Evolutionary conservation across 1,140 invertebrate genomes (phyloP).

Genomic region (Scylla paramamosain): DNA sequence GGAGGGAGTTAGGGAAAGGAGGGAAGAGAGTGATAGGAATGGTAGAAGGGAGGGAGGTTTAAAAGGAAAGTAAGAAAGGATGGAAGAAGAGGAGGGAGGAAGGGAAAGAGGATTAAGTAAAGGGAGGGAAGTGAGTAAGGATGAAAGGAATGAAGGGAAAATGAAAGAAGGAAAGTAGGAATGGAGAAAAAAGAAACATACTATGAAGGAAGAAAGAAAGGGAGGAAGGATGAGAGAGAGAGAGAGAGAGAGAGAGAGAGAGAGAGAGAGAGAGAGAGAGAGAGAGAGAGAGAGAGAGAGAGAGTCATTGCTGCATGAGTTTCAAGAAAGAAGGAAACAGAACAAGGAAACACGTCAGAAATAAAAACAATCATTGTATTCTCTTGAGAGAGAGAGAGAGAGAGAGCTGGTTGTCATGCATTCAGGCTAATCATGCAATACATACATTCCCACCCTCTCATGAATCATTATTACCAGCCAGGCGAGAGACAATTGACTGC

Average conservation of each 20-base stretch:
- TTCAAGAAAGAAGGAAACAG: no score
- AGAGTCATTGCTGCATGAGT: not conserved
- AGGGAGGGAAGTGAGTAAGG: not conserved
- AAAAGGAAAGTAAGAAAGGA: slow-evolving; percentile 25
- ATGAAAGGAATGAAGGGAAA: no score
- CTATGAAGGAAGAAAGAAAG: no score
- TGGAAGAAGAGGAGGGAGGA: not conserved
- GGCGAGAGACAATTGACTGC: no score
- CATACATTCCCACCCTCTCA: no score
- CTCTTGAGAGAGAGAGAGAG: not conserved
- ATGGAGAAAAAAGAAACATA: no score
- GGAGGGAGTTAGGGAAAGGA: not conserved
- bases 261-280: slow-evolving; percentile 32
- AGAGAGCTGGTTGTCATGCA: not conserved
- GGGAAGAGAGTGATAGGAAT: not conserved
- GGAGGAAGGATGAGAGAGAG: no score
- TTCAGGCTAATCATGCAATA: no score
- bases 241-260: not conserved
- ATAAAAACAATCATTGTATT: no score
- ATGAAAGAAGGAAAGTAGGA: no score
- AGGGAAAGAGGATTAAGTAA: not conserved
- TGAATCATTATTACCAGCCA: no score
- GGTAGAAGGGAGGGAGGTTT: not conserved
- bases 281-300: slow-evolving; percentile 18
- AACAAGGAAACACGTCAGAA: no score